These are phyloP conservation scores for Yponomeuta cagnagella DNA, from an alignment of 2,888 invertebrate genomes.

Conservation along the genomic window DNA sequence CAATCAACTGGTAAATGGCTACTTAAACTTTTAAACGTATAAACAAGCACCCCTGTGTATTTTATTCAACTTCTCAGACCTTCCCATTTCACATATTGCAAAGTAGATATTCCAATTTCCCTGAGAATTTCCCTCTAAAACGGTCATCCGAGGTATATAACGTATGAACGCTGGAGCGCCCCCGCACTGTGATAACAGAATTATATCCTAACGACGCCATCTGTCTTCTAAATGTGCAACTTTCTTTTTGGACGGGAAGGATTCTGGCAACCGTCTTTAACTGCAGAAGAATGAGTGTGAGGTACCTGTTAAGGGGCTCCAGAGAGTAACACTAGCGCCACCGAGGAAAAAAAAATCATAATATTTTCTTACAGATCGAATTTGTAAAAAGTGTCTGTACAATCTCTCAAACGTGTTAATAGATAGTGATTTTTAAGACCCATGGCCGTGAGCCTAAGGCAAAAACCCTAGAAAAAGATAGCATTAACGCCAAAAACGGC, in stretches of 20 bases:
- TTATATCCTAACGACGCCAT: conserved; percentile 78
- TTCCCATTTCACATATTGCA: neutral
- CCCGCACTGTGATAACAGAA: conserved; percentile 78
- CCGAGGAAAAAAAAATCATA: too few relatives aligned
- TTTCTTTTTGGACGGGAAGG: conserved; percentile 52
- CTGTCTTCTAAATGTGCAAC: conserved; percentile 79
- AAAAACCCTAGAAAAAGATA: too few relatives aligned
- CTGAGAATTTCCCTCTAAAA: conserved; percentile 44
- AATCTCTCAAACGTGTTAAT: too few relatives aligned
- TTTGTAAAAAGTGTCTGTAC: too few relatives aligned
- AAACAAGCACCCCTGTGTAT: neutral
- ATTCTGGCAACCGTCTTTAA: conserved; percentile 16
- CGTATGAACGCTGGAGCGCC: conserved; percentile 66
- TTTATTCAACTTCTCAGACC: neutral
- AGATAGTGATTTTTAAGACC: too few relatives aligned
- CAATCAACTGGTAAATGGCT: too few relatives aligned
- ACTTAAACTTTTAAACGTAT: neutral
- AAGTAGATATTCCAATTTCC: conserved; percentile 6
- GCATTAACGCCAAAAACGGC: too few relatives aligned
- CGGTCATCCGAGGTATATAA: conserved; percentile 51
- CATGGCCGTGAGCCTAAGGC: too few relatives aligned
- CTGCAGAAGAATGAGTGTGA: conserved; percentile 5
- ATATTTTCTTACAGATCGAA: too few relatives aligned
- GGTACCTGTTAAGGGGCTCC: neutral
- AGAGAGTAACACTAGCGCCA: too few relatives aligned